Conservation (phyloP, 2,888 invertebrate genomes). For the Papilio protenor region DNA sequence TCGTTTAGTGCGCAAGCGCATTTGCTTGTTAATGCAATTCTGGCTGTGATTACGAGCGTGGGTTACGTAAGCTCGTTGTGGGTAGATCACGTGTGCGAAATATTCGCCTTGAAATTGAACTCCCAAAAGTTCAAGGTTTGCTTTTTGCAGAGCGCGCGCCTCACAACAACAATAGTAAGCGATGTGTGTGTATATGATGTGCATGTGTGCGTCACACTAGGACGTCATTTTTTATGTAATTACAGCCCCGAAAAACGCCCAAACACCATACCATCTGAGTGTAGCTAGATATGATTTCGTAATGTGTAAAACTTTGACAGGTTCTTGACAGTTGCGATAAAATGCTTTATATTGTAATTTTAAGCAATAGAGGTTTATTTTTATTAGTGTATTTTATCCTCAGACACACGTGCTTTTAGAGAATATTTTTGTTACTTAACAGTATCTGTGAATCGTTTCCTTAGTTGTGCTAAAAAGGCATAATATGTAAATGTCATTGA, state of each 20-base stretch:
- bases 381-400: neutral
- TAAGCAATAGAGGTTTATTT: neutral
- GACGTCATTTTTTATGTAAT: slow-evolving; percentile 46
- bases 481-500: neutral
- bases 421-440: neutral
- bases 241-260: slow-evolving; percentile 40
- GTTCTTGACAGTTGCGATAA: neutral
- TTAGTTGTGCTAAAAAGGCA: neutral
- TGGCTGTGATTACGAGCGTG: slow-evolving; percentile 47
- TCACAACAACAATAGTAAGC: slow-evolving; percentile 68
- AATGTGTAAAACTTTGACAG: neutral
- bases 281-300: neutral
- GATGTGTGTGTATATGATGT: slow-evolving; percentile 48
- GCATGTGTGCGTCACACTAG: slow-evolving; percentile 45
- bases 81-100: slow-evolving; percentile 69
- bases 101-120: slow-evolving; percentile 80
- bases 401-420: neutral
- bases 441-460: neutral
- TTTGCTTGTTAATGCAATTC: slow-evolving; percentile 44
- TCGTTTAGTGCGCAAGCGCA: neutral
- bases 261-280: slow-evolving; percentile 5
- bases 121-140: slow-evolving; percentile 79
- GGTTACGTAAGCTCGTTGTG: slow-evolving; percentile 73
- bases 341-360: neutral
- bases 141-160: slow-evolving; percentile 72